Percentiles rank a stretch among this genome's conserved stretches.
These are phyloP conservation scores for Mesoligia furuncula DNA, from an alignment of 2,888 invertebrate species.

Conservation along the genomic window DNA sequence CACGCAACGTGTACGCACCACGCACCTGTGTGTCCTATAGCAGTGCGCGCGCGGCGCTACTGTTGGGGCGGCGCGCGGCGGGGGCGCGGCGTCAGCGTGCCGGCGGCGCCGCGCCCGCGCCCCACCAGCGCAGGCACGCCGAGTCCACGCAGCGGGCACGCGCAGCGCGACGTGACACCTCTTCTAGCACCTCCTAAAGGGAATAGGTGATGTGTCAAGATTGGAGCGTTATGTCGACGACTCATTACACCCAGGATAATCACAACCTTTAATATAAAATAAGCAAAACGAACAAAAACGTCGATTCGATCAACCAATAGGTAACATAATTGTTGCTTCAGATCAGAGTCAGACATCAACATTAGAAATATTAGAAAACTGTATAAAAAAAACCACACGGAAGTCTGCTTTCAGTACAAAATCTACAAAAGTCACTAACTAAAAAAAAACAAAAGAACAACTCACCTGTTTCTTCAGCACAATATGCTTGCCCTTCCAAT, in stretches of 20 bases:
- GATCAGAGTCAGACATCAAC: not conserved
- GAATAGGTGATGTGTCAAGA: not conserved
- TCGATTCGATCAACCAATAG: no score
- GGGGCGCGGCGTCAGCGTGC: constrained; percentile 77
- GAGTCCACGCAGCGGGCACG: constrained; percentile 97
- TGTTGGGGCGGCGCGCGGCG: constrained; percentile 66
- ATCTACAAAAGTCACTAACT: not conserved
- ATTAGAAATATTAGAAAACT: not conserved
- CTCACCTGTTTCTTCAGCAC: constrained; percentile 97
- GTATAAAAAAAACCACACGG: no score
- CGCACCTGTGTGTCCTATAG: constrained; percentile 58
- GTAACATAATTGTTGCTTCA: not conserved
- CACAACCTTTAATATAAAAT: not conserved
- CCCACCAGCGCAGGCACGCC: constrained; percentile 96
- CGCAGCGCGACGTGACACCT: constrained; percentile 96
- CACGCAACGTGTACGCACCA: not conserved
- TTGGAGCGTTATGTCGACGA: not conserved
- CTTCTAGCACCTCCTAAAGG: constrained; percentile 96
- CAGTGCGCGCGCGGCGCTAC: constrained; percentile 71
- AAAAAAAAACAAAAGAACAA: not conserved
- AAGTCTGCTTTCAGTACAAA: no score
- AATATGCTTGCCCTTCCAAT: constrained; percentile 99
- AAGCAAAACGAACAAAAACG: not conserved
- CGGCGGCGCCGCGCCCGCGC: constrained; percentile 74
- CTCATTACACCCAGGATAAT: not conserved